Percentiles rank a stretch among this genome's conserved stretches.
phyloP scores from a whole-genome alignment of 23 tunicate species.

The Trididemnum miniatum region DNA sequence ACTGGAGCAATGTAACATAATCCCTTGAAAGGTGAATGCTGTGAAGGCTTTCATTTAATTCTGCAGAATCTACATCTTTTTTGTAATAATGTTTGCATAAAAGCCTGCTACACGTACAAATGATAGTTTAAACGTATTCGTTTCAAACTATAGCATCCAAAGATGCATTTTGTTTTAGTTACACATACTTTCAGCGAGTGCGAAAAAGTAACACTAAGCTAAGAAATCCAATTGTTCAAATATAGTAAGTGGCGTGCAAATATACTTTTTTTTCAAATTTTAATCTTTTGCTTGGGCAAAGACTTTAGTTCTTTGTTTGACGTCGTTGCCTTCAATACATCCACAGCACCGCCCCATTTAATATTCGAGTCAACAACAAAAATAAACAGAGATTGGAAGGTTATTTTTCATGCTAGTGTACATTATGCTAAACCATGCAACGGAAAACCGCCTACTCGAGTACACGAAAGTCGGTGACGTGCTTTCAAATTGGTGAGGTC shows the following conservation, averaged over 20 bases:
- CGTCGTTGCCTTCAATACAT: constrained; percentile 23
- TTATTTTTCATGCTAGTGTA: constrained; percentile 17
- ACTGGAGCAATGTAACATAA: no score
- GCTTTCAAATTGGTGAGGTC: constrained; percentile 1
- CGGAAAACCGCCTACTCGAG: background rate
- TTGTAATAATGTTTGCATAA: no score
- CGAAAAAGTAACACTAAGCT: background rate
- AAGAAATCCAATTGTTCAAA: constrained; percentile 26
- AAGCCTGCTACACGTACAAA: no score
- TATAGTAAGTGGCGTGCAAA: constrained; percentile 22
- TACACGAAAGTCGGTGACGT: constrained; percentile 17
- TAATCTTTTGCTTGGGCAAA: constrained; percentile 11
- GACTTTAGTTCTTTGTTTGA: constrained; percentile 5
- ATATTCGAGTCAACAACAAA: constrained; percentile 33
- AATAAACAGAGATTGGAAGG: constrained; percentile 35
- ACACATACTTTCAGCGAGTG: background rate
- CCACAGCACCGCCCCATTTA: constrained; percentile 32
- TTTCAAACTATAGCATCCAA: background rate
- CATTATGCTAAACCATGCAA: background rate
- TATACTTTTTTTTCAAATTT: background rate
- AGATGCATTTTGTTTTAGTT: background rate
- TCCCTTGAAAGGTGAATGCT: no score
- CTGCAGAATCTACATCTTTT: no score
- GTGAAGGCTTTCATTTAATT: no score
- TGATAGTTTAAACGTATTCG: background rate